phyloP scores from a whole-genome alignment of 2,113 vertebrate genomes.

The Megaleporinus macrocephalus region DNA sequence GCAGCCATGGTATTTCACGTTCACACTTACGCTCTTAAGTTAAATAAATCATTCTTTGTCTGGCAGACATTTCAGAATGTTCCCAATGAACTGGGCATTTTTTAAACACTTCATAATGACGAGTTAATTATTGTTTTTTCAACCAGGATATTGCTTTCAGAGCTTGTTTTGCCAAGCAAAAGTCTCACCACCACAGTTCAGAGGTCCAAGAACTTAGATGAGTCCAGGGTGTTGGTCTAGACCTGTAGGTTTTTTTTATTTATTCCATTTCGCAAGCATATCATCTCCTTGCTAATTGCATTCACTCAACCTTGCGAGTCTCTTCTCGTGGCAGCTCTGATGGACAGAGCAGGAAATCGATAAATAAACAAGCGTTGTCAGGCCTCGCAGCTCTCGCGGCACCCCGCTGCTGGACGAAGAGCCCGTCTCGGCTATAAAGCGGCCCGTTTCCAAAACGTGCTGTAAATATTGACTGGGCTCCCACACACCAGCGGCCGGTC shows the following conservation, averaged over 20 bases:
- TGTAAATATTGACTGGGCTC: slow-evolving; percentile 78
- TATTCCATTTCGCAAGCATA: background rate
- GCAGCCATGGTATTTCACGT: slow-evolving; percentile 3
- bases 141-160: background rate
- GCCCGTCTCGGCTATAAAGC: slow-evolving; percentile 64
- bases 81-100: background rate
- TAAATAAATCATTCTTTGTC: background rate
- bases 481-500: slow-evolving; percentile 40
- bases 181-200: background rate
- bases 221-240: background rate
- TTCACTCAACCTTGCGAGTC: background rate
- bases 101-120: background rate
- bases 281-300: background rate
- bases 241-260: background rate
- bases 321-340: background rate
- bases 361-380: slow-evolving; percentile 22
- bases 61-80: background rate
- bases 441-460: slow-evolving; percentile 66
- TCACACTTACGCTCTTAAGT: slow-evolving; percentile 20
- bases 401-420: slow-evolving; percentile 44
- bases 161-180: background rate
- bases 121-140: background rate
- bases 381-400: slow-evolving; percentile 2
- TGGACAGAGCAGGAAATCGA: background rate
- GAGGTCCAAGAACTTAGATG: background rate